Evolutionary conservation across 2,888 invertebrate species (phyloP), one percentile per base, ranked within the genome.

Genomic region (Drosophila percnosoma): DNA sequence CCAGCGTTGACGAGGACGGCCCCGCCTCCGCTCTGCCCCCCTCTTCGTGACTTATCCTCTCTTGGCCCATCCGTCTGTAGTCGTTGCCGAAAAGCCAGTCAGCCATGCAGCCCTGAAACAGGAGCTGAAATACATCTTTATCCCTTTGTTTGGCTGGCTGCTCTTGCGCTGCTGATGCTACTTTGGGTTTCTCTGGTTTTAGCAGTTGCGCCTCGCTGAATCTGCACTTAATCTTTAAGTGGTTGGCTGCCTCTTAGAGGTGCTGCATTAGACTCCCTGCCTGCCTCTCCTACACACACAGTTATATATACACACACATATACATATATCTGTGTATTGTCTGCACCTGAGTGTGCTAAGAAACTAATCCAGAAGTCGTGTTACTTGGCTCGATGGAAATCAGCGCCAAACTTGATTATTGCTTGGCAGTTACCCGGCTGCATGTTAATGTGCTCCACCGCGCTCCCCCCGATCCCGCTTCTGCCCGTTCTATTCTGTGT

Each of bases 151-250:
- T 71, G 62, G 18, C 34, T 71, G 62, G 18, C 34, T 13, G 18
- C 36, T 52, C 31, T 18, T 34, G 34, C 18, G 34, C 18, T 15
- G 29, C 51, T 55, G 54, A 18, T 57, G 10, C 45, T 59, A 15
- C 61, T 57, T 11, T 33, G 58, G 33, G 18, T 51, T 62, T 38
- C 61, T 29, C 7, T 34, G 64, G 62, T 45, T 52, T 68, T 58
- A 49, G 59, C 78, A 71, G 87, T 80, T 65, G 73, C 87, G 85
- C 88, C 80, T 87, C 73, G 74, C 84, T 88, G 85, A 83, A 80
- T 80, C 80, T 86, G 88, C 85, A 86, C 85, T 86, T 86, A 86
- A 86, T 86, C 85, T 86, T 86, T 88, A 86, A 86, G 85, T 86
- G 88, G 87, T 86, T 86, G 80, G 87, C 83, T 86, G 88, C 83